Conservation (phyloP, 2,797 vertebrate species). For the Chaenodraco wilsoni region DNA sequence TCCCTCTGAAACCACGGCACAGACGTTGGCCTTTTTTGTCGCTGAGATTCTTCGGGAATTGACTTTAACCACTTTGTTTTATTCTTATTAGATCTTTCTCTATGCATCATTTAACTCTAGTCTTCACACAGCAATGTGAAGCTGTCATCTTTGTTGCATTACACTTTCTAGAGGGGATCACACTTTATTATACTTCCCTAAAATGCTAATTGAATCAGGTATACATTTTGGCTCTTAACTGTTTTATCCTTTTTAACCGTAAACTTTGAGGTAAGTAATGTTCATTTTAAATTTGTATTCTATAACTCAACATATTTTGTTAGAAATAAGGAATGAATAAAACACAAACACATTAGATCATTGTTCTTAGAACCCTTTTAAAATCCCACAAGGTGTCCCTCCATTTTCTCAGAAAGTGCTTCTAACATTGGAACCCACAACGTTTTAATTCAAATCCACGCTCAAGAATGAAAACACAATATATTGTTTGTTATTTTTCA, state of each 20-base stretch:
- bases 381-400: background rate
- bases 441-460: background rate
- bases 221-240: conserved; percentile 49
- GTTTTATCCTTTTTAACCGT: conserved; percentile 29
- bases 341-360: conserved; percentile 19
- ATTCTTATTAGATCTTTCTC: conserved; percentile 59
- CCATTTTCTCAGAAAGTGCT: conserved; percentile 1
- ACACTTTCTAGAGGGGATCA: conserved; percentile 59
- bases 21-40: conserved; percentile 26
- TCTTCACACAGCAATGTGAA: conserved; percentile 23
- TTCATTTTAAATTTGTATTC: conserved; percentile 21
- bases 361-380: background rate
- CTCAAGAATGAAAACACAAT: background rate
- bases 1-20: conserved; percentile 69
- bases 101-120: conserved; percentile 73
- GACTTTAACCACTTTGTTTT: conserved; percentile 68
- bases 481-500: background rate
- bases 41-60: conserved; percentile 54
- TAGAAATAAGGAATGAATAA: conserved; percentile 50
- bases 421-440: background rate
- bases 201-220: conserved; percentile 25
- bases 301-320: conserved; percentile 42
- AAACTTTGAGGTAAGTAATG: conserved; percentile 42
- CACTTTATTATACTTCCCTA: conserved; percentile 33
- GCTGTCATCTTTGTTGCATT: conserved; percentile 29